Percentiles rank a stretch among this genome's conserved stretches.
Evolutionary conservation across 2,797 vertebrate species (phyloP).

Genomic region (Enteromius fasciolatus): DNA sequence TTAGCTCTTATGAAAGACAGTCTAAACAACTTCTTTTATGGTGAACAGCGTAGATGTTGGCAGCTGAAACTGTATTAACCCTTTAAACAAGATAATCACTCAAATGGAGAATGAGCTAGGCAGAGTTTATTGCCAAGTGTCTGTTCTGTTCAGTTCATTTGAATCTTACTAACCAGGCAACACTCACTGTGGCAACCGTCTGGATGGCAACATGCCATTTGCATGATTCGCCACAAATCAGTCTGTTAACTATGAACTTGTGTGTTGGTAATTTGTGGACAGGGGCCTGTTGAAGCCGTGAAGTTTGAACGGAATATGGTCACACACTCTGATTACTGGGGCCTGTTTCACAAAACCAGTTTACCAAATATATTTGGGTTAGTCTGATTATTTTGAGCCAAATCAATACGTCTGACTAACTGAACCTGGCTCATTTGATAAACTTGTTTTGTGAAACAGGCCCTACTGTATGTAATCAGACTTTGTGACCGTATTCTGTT

Average conservation of each 20-base stretch:
- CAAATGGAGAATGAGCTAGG: not conserved
- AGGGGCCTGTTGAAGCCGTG: too few relatives aligned
- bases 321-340: too few relatives aligned
- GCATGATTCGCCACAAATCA: slow-evolving; percentile 19
- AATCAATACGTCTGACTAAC: too few relatives aligned
- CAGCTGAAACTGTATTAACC: not conserved
- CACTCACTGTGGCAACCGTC: slow-evolving; percentile 25
- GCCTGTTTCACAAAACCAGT: too few relatives aligned
- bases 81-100: not conserved
- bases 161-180: slow-evolving; percentile 34
- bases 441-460: too few relatives aligned
- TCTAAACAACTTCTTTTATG: not conserved
- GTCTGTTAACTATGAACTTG: slow-evolving; percentile 20
- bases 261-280: slow-evolving; percentile 28
- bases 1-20: not conserved
- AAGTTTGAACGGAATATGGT: too few relatives aligned
- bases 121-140: slow-evolving; percentile 1
- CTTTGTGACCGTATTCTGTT: slow-evolving; percentile 8
- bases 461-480: not conserved
- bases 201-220: slow-evolving; percentile 46
- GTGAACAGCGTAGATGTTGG: not conserved
- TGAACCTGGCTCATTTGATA: too few relatives aligned
- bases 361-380: too few relatives aligned
- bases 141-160: slow-evolving; percentile 23
- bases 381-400: too few relatives aligned